Conservation (phyloP, 2,888 invertebrate genomes). For the Brachypterus glaber region DNA sequence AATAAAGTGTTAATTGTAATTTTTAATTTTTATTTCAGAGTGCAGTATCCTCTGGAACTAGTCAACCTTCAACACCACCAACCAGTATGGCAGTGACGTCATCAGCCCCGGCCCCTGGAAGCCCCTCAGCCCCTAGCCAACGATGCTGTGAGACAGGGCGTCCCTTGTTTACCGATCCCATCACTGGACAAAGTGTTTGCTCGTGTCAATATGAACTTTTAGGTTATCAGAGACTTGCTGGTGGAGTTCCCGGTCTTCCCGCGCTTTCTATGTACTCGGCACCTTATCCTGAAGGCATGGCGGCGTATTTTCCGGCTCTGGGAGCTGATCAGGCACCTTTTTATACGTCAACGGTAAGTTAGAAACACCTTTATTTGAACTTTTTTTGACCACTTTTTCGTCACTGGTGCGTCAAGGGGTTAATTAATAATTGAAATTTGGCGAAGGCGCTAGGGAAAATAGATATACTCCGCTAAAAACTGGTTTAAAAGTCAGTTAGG, state of each 20-base stretch:
- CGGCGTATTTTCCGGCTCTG: slow-evolving; percentile 75
- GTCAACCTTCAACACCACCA: slow-evolving; percentile 52
- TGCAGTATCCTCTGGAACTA: slow-evolving; percentile 54
- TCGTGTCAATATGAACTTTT: slow-evolving; percentile 86
- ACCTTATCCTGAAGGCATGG: slow-evolving; percentile 75
- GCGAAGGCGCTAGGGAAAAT: no score
- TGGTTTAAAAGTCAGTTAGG: no score
- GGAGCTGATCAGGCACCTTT: slow-evolving; percentile 80
- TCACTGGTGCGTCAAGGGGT: no score
- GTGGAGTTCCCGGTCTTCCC: slow-evolving; percentile 58
- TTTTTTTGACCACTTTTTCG: no score
- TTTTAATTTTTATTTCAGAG: slow-evolving; percentile 34
- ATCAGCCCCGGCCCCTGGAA: slow-evolving; percentile 42
- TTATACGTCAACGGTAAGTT: slow-evolving; percentile 75
- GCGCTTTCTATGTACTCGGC: slow-evolving; percentile 71
- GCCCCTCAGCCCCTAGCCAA: slow-evolving; percentile 42
- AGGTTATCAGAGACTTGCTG: slow-evolving; percentile 69
- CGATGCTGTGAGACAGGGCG: slow-evolving; percentile 89
- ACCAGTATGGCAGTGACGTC: slow-evolving; percentile 40
- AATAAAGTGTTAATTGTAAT: no score
- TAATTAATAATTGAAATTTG: no score
- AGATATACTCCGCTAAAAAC: no score
- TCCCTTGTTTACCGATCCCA: slow-evolving; percentile 81
- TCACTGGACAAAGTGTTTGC: slow-evolving; percentile 81
- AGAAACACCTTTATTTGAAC: no score